phyloP scores from a whole-genome alignment of 2,888 invertebrate genomes.

The Panopea generosa region DNA sequence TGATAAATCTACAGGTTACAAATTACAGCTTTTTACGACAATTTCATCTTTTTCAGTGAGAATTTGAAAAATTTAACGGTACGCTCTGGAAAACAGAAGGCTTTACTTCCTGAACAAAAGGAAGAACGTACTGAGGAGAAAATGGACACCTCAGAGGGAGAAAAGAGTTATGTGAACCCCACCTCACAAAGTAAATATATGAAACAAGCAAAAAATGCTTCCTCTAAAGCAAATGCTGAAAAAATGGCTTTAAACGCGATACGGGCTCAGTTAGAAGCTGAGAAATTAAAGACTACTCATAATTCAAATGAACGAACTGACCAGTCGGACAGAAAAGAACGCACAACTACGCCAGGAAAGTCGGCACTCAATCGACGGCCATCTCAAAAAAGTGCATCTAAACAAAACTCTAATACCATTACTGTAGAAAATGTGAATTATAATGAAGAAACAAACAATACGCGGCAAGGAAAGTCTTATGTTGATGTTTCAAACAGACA shows the following conservation, averaged over 20 bases:
- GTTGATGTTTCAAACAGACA: slow-evolving; percentile 57
- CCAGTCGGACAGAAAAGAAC: slow-evolving; percentile 35
- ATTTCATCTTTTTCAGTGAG: slow-evolving; percentile 63
- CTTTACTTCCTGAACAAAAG: slow-evolving; percentile 38
- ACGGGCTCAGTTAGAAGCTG: slow-evolving; percentile 51
- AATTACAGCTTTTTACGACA: no score
- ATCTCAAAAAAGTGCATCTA: slow-evolving; percentile 61
- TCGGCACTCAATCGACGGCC: slow-evolving; percentile 33
- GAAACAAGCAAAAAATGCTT: slow-evolving; percentile 76
- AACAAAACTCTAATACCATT: slow-evolving; percentile 35
- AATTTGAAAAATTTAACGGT: slow-evolving; percentile 72
- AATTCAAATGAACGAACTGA: slow-evolving; percentile 29
- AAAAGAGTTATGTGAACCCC: slow-evolving; percentile 59
- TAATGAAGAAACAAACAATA: slow-evolving; percentile 42
- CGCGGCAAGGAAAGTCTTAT: slow-evolving; percentile 44
- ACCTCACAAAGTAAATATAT: slow-evolving; percentile 75
- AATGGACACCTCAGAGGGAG: slow-evolving; percentile 70
- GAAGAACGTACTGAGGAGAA: slow-evolving; percentile 66
- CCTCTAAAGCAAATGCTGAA: slow-evolving; percentile 71
- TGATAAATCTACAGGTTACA: no score
- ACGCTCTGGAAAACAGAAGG: slow-evolving; percentile 65
- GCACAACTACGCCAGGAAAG: slow-evolving; percentile 58
- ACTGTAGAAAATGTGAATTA: slow-evolving; percentile 24
- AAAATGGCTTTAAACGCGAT: slow-evolving; percentile 64
- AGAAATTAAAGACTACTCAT: slow-evolving; percentile 23